phyloP scores from a whole-genome alignment of 2,888 invertebrate species.

The Hybos culiciformis region DNA sequence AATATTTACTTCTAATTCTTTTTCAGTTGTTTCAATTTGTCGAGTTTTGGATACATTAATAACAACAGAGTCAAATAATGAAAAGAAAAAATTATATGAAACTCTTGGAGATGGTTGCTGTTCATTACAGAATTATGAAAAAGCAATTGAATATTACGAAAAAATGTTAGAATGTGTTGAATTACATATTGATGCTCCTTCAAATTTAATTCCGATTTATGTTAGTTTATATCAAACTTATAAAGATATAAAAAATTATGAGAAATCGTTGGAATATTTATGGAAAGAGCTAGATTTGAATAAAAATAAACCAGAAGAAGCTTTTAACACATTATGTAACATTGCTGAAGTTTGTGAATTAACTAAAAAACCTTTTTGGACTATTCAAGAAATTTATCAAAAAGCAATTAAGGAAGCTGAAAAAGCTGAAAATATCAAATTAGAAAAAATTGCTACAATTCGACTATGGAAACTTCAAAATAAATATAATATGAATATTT shows the following conservation, averaged over 20 bases:
- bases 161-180: constrained; percentile 62
- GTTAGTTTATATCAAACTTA: constrained; percentile 73
- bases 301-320: constrained; percentile 51
- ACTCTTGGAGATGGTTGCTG: constrained; percentile 73
- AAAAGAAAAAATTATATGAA: constrained; percentile 56
- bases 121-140: constrained; percentile 50
- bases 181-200: constrained; percentile 41
- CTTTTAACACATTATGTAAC: constrained; percentile 56
- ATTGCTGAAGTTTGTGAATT: constrained; percentile 59
- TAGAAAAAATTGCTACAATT: constrained; percentile 47
- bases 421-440: constrained; percentile 32
- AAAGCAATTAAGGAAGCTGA: constrained; percentile 48
- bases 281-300: constrained; percentile 58
- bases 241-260: constrained; percentile 59
- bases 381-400: constrained; percentile 49
- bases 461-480: constrained; percentile 42
- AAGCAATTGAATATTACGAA: constrained; percentile 65
- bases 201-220: constrained; percentile 49
- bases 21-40: constrained; percentile 52
- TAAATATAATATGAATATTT: constrained; percentile 39
- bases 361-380: constrained; percentile 44
- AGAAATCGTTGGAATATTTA: constrained; percentile 56
- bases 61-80: constrained; percentile 43
- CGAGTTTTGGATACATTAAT: constrained; percentile 52
- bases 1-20: background rate